Base-by-base conservation (phyloP, 2,888 invertebrate genomes). In the Gisinianus flammeolus region DNA sequence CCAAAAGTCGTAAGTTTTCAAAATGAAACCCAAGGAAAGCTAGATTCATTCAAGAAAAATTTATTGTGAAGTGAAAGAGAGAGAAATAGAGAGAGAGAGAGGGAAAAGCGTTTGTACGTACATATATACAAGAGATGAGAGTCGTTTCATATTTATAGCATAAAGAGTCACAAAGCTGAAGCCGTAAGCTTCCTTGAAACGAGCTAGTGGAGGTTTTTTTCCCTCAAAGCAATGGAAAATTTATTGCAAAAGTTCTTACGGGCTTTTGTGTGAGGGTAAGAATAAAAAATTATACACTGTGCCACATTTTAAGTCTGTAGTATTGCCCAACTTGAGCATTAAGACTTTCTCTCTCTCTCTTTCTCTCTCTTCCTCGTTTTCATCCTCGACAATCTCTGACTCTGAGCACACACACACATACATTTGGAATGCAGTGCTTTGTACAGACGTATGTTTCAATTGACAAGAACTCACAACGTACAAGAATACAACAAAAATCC, bases 161-260 rank as follows among this genome's bases (percentile, higher is more conserved):
- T n/a, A 54, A n/a, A n/a, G n/a, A 54, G 54, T 54, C 54, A 54
- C n/a, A 54, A 54, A 54, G 54, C 54, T 54, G 16, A n/a, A n/a
- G 54, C 54, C 54, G 16, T 19, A 4, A 19, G 6, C 16, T 54
- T 54, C 16, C n/a, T 54, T 19, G 19, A 19, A 54, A n/a, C 16
- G 16, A 54, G 6, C 4, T n/a, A 54, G 54, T n/a, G 54, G 54
- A n/a, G 54, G 54, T 54, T 54, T n/a, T n/a, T n/a, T n/a, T n/a
- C n/a, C n/a, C n/a, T n/a, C 54, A 54, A 54, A 54, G 54, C 54
- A 54, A 54, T 54, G 54, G 54, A 19, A 16, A 54, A 54, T 64
- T 64, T 64, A 64, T 64, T 64, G 62, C 62, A 64, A 64, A 64
- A 64, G 62, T 64, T 64, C 62, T 64, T 64, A 26, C 3, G 12